phyloP scores from a whole-genome alignment of 2,113 vertebrate species.

The Rhinogobius similis region DNA sequence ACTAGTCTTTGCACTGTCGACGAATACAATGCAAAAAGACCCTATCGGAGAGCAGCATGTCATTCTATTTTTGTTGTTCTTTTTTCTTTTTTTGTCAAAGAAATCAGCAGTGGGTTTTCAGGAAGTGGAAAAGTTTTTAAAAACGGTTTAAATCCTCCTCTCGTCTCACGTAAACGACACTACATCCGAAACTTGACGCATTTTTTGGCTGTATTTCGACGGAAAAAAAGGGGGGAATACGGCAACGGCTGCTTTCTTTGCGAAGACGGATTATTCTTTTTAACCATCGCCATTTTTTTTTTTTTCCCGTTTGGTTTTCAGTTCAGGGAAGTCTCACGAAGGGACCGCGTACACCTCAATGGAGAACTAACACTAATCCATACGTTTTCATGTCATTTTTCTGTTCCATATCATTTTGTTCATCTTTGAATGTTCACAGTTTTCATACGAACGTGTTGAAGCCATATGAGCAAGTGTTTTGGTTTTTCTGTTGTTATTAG shows the following conservation, averaged over 20 bases:
- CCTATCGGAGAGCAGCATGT: constrained; percentile 65
- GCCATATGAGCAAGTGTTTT: constrained; percentile 57
- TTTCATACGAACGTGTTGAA: constrained; percentile 55
- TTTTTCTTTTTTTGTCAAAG: constrained; percentile 48
- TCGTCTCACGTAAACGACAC: constrained; percentile 51
- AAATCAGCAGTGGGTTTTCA: constrained; percentile 52
- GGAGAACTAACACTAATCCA: constrained; percentile 67
- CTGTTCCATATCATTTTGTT: constrained; percentile 51
- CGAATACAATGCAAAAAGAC: constrained; percentile 73
- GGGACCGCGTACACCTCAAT: constrained; percentile 70
- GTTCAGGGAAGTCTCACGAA: constrained; percentile 73
- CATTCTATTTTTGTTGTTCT: constrained; percentile 21
- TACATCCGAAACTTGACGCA: constrained; percentile 73
- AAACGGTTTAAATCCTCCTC: not conserved
- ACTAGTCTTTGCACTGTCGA: constrained; percentile 78
- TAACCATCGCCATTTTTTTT: constrained; percentile 40
- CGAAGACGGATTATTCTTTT: constrained; percentile 67
- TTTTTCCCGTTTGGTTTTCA: constrained; percentile 21
- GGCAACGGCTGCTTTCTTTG: constrained; percentile 62
- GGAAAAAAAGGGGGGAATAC: constrained; percentile 51
- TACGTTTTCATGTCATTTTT: constrained; percentile 66
- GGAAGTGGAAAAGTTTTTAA: constrained; percentile 13
- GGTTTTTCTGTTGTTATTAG: constrained; percentile 31
- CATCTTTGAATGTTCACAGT: constrained; percentile 51
- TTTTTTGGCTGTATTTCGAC: constrained; percentile 68